Evolutionary conservation across 1,140 invertebrate genomes (phyloP).

Genomic region (Pectinophora gossypiella): DNA sequence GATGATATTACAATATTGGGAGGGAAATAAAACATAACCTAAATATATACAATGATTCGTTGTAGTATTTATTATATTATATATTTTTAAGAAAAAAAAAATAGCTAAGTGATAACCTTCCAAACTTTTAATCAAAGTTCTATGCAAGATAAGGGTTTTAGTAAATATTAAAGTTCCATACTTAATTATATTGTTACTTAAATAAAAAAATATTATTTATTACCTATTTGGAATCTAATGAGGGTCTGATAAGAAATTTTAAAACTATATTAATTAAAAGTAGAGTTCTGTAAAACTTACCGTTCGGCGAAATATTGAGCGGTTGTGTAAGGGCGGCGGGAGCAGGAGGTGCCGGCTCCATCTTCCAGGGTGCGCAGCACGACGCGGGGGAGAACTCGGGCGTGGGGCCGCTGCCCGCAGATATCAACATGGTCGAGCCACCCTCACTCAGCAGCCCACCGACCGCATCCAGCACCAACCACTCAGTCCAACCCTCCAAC

Average conservation of each 20-base stretch:
- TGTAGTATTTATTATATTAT: too few species aligned
- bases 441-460: slow-evolving; percentile 31
- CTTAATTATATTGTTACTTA: too few species aligned
- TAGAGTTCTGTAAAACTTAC: slow-evolving; percentile 32
- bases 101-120: too few species aligned
- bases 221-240: neutral
- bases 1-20: too few species aligned
- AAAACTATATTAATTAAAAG: neutral
- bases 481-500: slow-evolving; percentile 34
- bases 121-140: too few species aligned
- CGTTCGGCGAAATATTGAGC: slow-evolving; percentile 66
- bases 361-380: slow-evolving; percentile 74
- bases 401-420: slow-evolving; percentile 71
- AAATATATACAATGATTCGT: too few species aligned
- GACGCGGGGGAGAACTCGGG: slow-evolving; percentile 72
- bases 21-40: too few species aligned
- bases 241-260: neutral
- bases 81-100: too few species aligned
- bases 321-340: slow-evolving; percentile 58
- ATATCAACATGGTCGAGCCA: slow-evolving; percentile 72
- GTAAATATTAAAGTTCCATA: too few species aligned
- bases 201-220: neutral
- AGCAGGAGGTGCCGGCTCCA: slow-evolving; percentile 67
- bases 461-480: slow-evolving; percentile 49
- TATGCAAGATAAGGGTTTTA: too few species aligned